Base-by-base conservation (phyloP, 1,140 invertebrate genomes). In the Caenorhabditis briggsae region DNA sequence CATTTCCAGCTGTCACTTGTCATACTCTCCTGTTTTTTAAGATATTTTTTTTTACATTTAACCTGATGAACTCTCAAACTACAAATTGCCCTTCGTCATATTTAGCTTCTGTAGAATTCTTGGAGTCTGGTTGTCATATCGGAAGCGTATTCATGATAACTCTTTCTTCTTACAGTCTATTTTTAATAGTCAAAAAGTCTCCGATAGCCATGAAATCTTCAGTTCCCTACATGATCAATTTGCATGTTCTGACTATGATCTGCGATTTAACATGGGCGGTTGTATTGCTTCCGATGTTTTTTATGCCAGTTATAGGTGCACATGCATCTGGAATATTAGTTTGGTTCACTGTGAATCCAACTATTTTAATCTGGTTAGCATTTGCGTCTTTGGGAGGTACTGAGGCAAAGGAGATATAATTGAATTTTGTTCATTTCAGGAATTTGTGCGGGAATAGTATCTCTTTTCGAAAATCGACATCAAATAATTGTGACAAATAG, bases 241-340 rank as follows among this genome's bases (percentile, higher is more conserved):
- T 70, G 64, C 64, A 70, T 70, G 16, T 70, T 18, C 7, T 5
- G 41, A 70, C 64, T 6, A 70, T 70, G 64, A 16, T 70, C 5
- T 70, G 64, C 46, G 64, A 70, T 70, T 70, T 46, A 41, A 70
- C 64, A 70, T 70, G 64, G 64, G 33, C 64, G 3, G 64, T 70
- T 70, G 2, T 70, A 18, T 33, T 70, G 6, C 64, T 70, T 43
- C 64, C 64, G 14, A 70, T 70, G 64, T 70, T 70, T 46, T 70
- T 70, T 46, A 70, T 70, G 64, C 64, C 64, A 2, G 41, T 43
- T 46, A 70, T 70, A 43, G 64, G 33, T 18, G 64, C 64, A 43
- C 64, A 70, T 46, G n/a, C 12, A 8, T 70, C 64, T 70, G 64
- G 64, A 70, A 70, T 70, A 16, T 46, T 70, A 70, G 6, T 61